Evolutionary conservation across 1,140 invertebrate genomes (phyloP), one percentile per base, ranked within the genome.

Genomic region (Brachionus angularis): DNA sequence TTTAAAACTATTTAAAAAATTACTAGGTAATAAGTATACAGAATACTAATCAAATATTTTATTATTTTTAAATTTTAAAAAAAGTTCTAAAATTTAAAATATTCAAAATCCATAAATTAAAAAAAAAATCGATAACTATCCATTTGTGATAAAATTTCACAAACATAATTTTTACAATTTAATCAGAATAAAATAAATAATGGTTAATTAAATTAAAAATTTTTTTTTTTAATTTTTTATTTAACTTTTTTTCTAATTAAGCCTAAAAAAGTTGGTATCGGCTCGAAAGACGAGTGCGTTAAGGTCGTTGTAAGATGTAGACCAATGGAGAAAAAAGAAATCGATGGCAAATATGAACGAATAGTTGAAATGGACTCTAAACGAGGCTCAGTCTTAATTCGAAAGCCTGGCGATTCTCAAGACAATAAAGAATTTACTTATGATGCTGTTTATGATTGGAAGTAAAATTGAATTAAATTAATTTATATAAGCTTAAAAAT

Each of bases 231-330:
- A n/a, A n/a, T n/a, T n/a, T n/a, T n/a, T n/a, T n/a, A 10, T 42
- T 16, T 42, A 42, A 42, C 10, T 34, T 44, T 31, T 36, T 14
- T 21, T 39, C 8, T 14, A 34, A 67, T 21, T 23, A 44, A 27
- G 58, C 34, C 14, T 29, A 21, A 42, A 27, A 53, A 55, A 31
- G 58, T n/a, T n/a, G n/a, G n/a, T 14, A 8, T 10, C 3, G 1
- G 18, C 31, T 27, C n/a, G n/a, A 71, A 55, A 27, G 70, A 53
- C 27, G 91, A 94, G 83, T 86, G 88, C 73, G 91, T 94, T 23
- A 91, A 90, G 83, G 91, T 94, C n/a, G 89, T 93, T 53, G 89
- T 93, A 71, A 84, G 91, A 82, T 94, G 91, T 84, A 87, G 92
- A 29, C 92, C 92, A n/a, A 89, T 93, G 85, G 92, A 91, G 81